A percentile compares a stretch with the other conserved stretches of the same genome.
Conservation (phyloP, 2,888 invertebrate species). For the Chrysolina americana region DNA sequence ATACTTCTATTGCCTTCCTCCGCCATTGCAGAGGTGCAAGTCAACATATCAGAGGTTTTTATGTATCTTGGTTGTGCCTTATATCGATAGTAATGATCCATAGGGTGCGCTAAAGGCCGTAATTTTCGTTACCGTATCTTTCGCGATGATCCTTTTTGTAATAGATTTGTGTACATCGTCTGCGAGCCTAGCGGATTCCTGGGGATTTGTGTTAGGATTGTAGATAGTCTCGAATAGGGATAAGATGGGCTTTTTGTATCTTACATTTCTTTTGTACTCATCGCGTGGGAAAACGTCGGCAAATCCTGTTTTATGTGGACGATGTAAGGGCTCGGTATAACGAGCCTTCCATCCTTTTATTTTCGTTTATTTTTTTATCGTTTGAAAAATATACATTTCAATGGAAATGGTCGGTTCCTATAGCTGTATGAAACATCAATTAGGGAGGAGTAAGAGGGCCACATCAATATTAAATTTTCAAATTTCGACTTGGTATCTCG, state of each 20-base stretch:
- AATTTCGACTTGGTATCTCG: too few species aligned
- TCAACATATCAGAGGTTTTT: constrained; percentile 1
- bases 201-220: constrained; percentile 66
- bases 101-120: constrained; percentile 42
- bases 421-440: too few species aligned
- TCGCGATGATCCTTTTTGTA: constrained; percentile 46
- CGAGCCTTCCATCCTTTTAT: too few species aligned
- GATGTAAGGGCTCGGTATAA: too few species aligned
- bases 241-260: constrained; percentile 57
- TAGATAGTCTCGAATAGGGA: constrained; percentile 61
- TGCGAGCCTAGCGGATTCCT: constrained; percentile 53
- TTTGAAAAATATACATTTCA: constrained; percentile 21
- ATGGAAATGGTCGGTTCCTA: not conserved
- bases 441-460: too few species aligned
- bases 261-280: constrained; percentile 51
- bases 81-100: constrained; percentile 37
- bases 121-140: constrained; percentile 54
- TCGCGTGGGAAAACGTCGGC: constrained; percentile 51
- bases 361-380: too few species aligned
- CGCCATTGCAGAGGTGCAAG: not conserved
- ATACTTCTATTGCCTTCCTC: not conserved
- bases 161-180: constrained; percentile 59
- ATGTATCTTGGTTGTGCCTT: constrained; percentile 37
- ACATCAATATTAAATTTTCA: too few species aligned
- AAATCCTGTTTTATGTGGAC: constrained; percentile 25